Evolutionary conservation across 2,888 invertebrate species (phyloP), one percentile per base, ranked within the genome.

Genomic region (Sinopyrophorus schimmeli): DNA sequence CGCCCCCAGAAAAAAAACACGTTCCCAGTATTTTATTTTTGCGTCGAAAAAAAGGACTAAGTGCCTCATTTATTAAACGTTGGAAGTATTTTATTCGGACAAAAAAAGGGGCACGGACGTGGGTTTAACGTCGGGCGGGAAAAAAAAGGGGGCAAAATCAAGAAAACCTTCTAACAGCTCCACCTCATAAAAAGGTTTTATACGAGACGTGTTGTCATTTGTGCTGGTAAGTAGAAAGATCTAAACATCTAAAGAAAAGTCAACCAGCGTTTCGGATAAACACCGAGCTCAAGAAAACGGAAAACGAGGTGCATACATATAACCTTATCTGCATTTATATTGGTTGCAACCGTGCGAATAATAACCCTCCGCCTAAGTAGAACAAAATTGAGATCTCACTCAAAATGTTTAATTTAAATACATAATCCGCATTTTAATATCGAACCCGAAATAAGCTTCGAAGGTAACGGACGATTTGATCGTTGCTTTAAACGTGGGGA

Each of bases 121-220:
- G 3, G 18, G 12, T 18, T 16, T 32, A 18, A 32, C 32, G 9
- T 4, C 17, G 27, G 7, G n/a, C n/a, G 38, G 23, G 23, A 16
- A 37, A 44, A 44, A 17, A 37, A 11, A 16, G 21, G 37, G 21
- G 24, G 11, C 32, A 39, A 43, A 38, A n/a, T n/a, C n/a, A n/a
- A n/a, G n/a, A n/a, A 38, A 42, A 43, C 38, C 54, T 52, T 50
- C 52, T 49, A 54, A 53, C 57, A 53, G 52, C 48, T 40, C 49
- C 53, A 57, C 42, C 54, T 58, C 54, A 56, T 60, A 60, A 60
- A 58, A 54, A 40, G 50, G 50, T 54, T 55, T 57, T 55, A 53
- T 52, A 47, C 38, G 48, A 48, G 53, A 58, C 58, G 60, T 57
- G 57, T 50, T 39, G 52, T 58, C 58, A 55, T 60, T 60, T 58